Percentiles rank a stretch among this genome's conserved stretches.
phyloP scores from a whole-genome alignment of 2,888 invertebrate genomes.

The Acanthosepion pharaonis region DNA sequence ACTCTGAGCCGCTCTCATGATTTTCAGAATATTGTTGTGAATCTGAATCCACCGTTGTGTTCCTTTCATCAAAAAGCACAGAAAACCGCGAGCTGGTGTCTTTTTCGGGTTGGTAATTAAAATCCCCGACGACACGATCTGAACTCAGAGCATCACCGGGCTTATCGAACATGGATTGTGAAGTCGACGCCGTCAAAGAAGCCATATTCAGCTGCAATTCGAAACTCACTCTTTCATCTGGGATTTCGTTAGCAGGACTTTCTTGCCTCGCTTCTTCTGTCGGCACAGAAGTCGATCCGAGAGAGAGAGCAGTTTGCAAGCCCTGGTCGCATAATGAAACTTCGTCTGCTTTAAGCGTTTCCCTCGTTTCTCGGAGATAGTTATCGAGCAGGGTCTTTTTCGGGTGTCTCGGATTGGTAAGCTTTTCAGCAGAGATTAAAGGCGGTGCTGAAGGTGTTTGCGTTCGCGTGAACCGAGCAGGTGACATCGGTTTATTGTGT shows the following conservation, averaged over 20 bases:
- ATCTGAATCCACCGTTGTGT: not conserved
- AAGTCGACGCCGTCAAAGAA: not conserved
- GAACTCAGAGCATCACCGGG: not conserved
- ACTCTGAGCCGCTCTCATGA: not conserved
- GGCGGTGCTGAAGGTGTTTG: not conserved
- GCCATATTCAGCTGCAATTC: not conserved
- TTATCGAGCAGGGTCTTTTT: not conserved
- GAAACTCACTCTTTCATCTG: not conserved
- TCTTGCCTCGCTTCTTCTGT: not conserved
- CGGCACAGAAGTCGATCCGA: too few species aligned
- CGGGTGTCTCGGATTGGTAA: not conserved
- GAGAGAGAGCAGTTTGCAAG: not conserved
- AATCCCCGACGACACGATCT: not conserved
- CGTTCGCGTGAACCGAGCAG: fast-evolving
- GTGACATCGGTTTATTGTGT: not conserved
- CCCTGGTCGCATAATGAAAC: not conserved
- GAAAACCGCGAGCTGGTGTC: not conserved
- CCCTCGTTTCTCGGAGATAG: not conserved
- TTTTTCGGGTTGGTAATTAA: not conserved
- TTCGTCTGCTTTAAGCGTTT: not conserved
- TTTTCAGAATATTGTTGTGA: not conserved
- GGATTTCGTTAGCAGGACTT: not conserved
- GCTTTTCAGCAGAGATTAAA: not conserved
- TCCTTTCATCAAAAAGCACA: not conserved
- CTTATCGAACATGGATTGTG: not conserved